These are phyloP conservation scores for Drosophila merina DNA, from an alignment of 2,888 invertebrate genomes.

Conservation along the genomic window DNA sequence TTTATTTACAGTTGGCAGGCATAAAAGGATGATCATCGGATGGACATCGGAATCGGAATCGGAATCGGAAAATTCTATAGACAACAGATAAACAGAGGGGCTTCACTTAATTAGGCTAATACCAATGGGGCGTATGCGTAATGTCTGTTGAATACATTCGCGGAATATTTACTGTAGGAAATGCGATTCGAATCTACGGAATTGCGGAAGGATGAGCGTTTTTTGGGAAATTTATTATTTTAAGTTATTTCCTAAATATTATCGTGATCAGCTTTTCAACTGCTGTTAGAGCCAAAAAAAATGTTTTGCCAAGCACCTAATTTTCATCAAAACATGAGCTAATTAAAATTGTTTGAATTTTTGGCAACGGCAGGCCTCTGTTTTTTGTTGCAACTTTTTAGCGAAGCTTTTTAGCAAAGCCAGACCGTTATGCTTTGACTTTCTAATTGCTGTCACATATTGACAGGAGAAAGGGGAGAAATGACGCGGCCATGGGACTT, in stretches of 20 bases:
- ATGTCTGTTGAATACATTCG: constrained; percentile 23
- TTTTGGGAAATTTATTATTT: constrained; percentile 18
- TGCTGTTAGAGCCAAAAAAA: not conserved
- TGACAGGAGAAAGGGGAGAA: constrained; percentile 40
- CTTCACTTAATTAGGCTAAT: constrained; percentile 71
- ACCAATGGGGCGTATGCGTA: constrained; percentile 71
- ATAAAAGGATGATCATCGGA: constrained; percentile 69
- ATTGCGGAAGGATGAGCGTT: constrained; percentile 15
- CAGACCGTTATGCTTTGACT: constrained; percentile 67
- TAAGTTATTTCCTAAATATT: too few relatives aligned
- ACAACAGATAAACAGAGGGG: constrained; percentile 21
- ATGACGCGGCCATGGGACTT: constrained; percentile 37
- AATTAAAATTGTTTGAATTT: constrained; percentile 73
- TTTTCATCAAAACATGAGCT: constrained; percentile 52
- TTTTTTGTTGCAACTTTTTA: constrained; percentile 26
- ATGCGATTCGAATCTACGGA: constrained; percentile 7
- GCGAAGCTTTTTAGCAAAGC: constrained; percentile 2
- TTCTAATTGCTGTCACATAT: constrained; percentile 74
- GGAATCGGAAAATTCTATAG: constrained; percentile 6
- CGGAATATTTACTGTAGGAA: constrained; percentile 32
- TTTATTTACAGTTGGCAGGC: constrained; percentile 75
- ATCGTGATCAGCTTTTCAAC: not conserved
- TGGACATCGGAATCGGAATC: constrained; percentile 10
- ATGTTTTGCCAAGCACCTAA: constrained; percentile 28
- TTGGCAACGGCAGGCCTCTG: constrained; percentile 24